Evolutionary conservation across 2,888 invertebrate genomes (phyloP).

Genomic region (Notocelia uddmanniana): DNA sequence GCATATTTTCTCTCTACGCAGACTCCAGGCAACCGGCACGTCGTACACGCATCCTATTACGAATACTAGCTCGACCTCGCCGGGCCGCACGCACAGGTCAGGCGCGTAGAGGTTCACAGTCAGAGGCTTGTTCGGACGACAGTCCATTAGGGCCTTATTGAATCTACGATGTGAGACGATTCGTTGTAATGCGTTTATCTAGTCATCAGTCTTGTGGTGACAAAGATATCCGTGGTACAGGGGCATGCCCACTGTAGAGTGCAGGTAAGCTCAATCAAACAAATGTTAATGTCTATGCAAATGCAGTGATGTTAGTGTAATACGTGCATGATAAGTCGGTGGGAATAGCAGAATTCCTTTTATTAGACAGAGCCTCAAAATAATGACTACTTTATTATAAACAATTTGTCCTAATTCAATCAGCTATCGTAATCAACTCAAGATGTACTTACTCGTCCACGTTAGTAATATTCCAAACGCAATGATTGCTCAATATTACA

Average conservation of each 20-base stretch:
- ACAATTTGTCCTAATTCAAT: not conserved
- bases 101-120: conserved; percentile 72
- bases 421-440: not conserved
- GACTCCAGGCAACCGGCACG: conserved; percentile 69
- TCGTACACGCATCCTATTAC: conserved; percentile 72
- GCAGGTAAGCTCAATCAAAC: too few relatives aligned
- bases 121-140: conserved; percentile 70
- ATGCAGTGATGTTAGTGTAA: too few relatives aligned
- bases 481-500: conserved; percentile 77
- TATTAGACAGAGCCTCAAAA: not conserved
- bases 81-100: conserved; percentile 68
- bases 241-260: too few relatives aligned
- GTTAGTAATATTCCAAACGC: conserved; percentile 79
- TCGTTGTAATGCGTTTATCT: not conserved
- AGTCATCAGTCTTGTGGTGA: not conserved
- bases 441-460: conserved; percentile 70
- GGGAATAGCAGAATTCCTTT: not conserved
- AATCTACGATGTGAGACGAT: conserved; percentile 58
- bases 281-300: too few relatives aligned
- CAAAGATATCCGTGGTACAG: not conserved
- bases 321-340: too few relatives aligned
- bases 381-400: not conserved
- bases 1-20: conserved; percentile 77
- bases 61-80: conserved; percentile 69
- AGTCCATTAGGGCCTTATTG: conserved; percentile 70